Percentiles rank a stretch among this genome's conserved stretches.
phyloP scores from a whole-genome alignment of 1,140 invertebrate genomes.

The Melitaea cinxia region DNA sequence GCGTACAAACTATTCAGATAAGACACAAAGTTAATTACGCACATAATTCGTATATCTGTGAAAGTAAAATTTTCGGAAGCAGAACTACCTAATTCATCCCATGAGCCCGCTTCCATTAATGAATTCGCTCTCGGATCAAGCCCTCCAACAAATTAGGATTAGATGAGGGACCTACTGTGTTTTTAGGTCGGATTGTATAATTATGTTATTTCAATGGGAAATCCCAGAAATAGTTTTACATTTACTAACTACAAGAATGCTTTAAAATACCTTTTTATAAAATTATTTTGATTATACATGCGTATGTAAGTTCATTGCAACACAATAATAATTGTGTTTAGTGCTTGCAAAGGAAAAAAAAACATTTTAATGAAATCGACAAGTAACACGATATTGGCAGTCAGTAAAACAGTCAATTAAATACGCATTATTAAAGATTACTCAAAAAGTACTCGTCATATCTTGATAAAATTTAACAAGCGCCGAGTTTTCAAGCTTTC shows the following conservation, averaged over 20 bases:
- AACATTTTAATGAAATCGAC: no score
- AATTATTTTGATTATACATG: no score
- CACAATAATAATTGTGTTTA: no score
- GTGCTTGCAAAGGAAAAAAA: no score
- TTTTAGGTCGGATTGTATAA: slow-evolving; percentile 59
- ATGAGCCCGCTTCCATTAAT: slow-evolving; percentile 49
- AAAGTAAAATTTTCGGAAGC: slow-evolving; percentile 24
- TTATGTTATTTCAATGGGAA: slow-evolving; percentile 55
- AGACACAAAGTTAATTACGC: slow-evolving; percentile 20
- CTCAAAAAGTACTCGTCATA: no score
- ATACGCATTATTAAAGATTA: no score
- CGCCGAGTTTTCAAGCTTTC: no score
- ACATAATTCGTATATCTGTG: slow-evolving; percentile 27
- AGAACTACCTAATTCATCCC: slow-evolving; percentile 25
- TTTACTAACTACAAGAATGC: slow-evolving; percentile 8
- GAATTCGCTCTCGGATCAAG: slow-evolving; percentile 54
- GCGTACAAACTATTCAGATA: background rate
- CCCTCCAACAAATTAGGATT: slow-evolving; percentile 68
- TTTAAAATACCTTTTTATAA: background rate
- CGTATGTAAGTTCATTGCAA: no score
- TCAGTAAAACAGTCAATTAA: no score
- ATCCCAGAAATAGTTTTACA: slow-evolving; percentile 36
- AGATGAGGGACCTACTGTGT: slow-evolving; percentile 56
- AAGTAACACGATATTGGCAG: no score
- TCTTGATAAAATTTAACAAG: no score